Percentiles rank a stretch among this genome's conserved stretches.
These are phyloP conservation scores for Hyposmocoma kahamanoa DNA, from an alignment of 1,140 invertebrate species.

Conservation along the genomic window DNA sequence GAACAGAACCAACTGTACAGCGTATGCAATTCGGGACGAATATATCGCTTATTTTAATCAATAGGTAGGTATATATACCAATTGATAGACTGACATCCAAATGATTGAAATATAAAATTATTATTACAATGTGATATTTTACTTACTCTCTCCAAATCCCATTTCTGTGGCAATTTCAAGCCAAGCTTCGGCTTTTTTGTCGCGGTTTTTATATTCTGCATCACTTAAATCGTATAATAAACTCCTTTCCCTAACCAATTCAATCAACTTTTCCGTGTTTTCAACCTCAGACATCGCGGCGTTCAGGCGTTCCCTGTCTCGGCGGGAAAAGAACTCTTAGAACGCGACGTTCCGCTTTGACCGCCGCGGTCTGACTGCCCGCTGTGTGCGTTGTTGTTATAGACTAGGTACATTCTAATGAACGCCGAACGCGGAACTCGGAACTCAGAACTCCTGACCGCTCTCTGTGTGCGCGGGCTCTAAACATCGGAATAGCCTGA, in stretches of 20 bases:
- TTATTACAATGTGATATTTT: too few relatives aligned
- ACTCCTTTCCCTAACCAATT: conserved; percentile 5
- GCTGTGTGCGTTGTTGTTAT: not conserved
- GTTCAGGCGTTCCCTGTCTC: conserved; percentile 1
- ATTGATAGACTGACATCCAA: too few relatives aligned
- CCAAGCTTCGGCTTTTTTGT: conserved; percentile 7
- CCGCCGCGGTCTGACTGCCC: not conserved
- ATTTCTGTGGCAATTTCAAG: not conserved
- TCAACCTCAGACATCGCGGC: not conserved
- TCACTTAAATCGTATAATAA: conserved; percentile 7
- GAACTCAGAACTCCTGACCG: not conserved
- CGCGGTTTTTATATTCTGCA: conserved; percentile 2
- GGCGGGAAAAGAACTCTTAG: conserved; percentile 3
- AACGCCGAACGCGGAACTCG: too few relatives aligned
- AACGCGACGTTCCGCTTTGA: not conserved
- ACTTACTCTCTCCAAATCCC: too few relatives aligned
- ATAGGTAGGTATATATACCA: too few relatives aligned
- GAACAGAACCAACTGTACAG: too few relatives aligned
- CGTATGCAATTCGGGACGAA: too few relatives aligned
- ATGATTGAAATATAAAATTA: too few relatives aligned
- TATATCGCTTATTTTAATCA: too few relatives aligned
- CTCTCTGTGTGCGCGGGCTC: not conserved
- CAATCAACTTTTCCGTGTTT: conserved; percentile 4
- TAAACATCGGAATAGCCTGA: too few relatives aligned
- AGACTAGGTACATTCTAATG: not conserved